Base-by-base conservation (phyloP, 1,140 invertebrate genomes). In the Saxidomus purpurata region DNA sequence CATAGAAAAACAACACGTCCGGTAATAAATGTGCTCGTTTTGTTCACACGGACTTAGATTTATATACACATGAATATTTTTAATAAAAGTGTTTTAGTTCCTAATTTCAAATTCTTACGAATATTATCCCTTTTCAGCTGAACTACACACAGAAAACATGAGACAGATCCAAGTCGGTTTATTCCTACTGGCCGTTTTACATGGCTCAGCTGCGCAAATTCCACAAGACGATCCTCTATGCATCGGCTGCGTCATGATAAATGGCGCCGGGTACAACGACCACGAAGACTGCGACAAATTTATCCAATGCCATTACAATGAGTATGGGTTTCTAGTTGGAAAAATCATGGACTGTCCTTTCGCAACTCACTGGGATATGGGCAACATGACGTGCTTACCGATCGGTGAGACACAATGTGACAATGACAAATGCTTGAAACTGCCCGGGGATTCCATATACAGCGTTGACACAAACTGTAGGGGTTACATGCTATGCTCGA, bases 221-320 rank as follows among this genome's bases (percentile, higher is more conserved):
- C 22, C 13, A 36, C 31, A 36, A 49, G 38, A 52, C n/a, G 74
- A 43, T 19, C n/a, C 6, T 13, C 67, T 85, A 11, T 91, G 90
- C 85, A 61, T 31, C 8, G 91, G 92, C 49, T 92, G 93, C 61
- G 90, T 90, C 59, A 90, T 90, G 80, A 59, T 80, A 13, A 92
- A 94, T 74, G 93, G 93, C 15, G 90, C 93, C 4, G 92, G 89
- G 0, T 91, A 86, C 74, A 92, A 92, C 38, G 84, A 79, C 17
- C 92, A 93, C 63, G 79, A 43, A 15, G 91, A 93, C 34, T 94
- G 93, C 80, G 87, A 92, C 82, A 93, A 92, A 67, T 94, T 90
- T 74, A 61, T 93, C 15, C 92, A 93, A 47, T 94, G 93, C 74
- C 90, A 89, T 86, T 89, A 88, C 61, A 76, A 87, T 13, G 43